A percentile compares a stretch with the other conserved stretches of the same genome.
Conservation (phyloP, 2,888 invertebrate genomes). For the Exephanes ischioxanthus region DNA sequence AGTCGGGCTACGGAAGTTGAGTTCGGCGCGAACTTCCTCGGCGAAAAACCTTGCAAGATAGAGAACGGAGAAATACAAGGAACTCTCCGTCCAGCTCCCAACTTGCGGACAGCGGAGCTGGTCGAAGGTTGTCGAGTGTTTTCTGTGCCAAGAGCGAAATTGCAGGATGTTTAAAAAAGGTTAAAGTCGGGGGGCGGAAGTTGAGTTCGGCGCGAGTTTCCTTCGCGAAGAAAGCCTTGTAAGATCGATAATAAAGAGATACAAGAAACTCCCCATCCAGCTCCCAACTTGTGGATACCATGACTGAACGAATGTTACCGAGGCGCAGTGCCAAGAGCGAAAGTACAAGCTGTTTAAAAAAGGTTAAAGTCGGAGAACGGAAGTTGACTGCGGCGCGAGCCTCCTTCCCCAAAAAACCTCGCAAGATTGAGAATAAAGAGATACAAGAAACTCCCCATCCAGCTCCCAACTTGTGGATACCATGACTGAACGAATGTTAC, state of each 20-base stretch:
- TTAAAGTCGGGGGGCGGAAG: constrained; percentile 55
- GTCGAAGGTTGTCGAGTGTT: too few relatives aligned
- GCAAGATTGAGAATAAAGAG: not conserved
- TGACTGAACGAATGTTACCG: too few relatives aligned
- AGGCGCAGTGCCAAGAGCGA: too few relatives aligned
- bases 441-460: too few relatives aligned
- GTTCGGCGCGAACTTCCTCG: constrained; percentile 43
- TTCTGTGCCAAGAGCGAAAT: constrained; percentile 62
- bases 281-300: too few relatives aligned
- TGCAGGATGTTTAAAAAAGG: constrained; percentile 33
- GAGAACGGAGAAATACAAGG: not conserved
- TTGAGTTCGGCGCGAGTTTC: constrained; percentile 43
- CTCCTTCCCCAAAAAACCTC: constrained; percentile 44
- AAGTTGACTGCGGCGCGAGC: constrained; percentile 48
- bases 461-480: too few relatives aligned
- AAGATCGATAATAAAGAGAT: not conserved
- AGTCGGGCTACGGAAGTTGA: constrained; percentile 51
- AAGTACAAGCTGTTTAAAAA: constrained; percentile 50
- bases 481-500: too few relatives aligned
- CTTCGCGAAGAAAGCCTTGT: constrained; percentile 11
- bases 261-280: too few relatives aligned
- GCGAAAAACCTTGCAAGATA: constrained; percentile 32
- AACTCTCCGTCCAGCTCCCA: not conserved
- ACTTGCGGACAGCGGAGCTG: too few relatives aligned
- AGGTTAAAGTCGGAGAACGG: constrained; percentile 47